Evolutionary conservation across 2,797 vertebrate genomes (phyloP), one percentile per base, ranked within the genome.

Genomic region (Margarornis squamiger): DNA sequence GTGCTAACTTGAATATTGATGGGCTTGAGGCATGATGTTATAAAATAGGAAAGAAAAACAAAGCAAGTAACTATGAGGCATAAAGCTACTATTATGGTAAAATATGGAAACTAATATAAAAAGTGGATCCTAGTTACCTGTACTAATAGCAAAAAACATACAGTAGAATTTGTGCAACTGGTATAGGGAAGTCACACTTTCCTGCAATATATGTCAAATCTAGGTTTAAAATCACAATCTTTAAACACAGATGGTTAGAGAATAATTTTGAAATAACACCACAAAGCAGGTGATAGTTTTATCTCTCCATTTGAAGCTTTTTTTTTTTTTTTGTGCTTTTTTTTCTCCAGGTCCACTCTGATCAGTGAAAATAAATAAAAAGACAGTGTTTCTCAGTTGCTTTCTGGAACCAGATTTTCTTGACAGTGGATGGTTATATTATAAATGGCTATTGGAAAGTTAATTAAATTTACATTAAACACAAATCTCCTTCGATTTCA

Each of bases 1-100:
- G 90, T 66, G 88, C 95, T 95, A 97, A 97, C 97, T 97, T 98
- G 98, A 98, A 98, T 98, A 98, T 97, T 98, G 97, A 98, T 98
- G 97, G 94, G 96, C 86, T 96, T 93, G 80, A 92, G 95, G 91
- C 95, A 88, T 65, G 78, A 91, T 74, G 70, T 94, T 96, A 97
- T 97, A 97, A 98, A 98, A 96, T 74, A 70, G 88, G 94, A 92
- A 95, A 91, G 97, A 92, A 94, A 98, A 98, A 97, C 95, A 95
- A 97, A 97, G 95, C 87, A 81, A 96, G 96, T 83, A 85, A 97
- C 92, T 95, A 79, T 75, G 82, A 54, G 86, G 93, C 96, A 96
- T 93, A 90, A 91, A 97, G 96, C 84, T 93, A 79, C 93, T 75
- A 96, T 97, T 97, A 97, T 96, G 95, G 94, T 97, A 98, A 97